Conservation (phyloP, 2,113 vertebrate genomes). For the Neopipo cinnamomea region DNA sequence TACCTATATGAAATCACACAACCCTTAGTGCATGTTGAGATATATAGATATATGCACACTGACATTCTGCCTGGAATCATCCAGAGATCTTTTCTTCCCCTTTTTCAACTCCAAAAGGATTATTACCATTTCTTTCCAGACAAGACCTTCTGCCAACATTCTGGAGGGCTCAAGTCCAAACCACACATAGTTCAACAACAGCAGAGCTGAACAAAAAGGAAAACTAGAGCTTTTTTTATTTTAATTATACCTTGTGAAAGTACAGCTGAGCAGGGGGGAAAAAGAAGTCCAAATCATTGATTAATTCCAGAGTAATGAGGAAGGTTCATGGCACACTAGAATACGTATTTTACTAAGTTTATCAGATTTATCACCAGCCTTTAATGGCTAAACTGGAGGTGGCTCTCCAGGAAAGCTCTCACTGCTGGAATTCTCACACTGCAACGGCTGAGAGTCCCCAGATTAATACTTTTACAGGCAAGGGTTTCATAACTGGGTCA, state of each 20-base stretch:
- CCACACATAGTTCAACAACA: conserved; percentile 55
- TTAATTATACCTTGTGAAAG: conserved; percentile 47
- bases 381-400: background rate
- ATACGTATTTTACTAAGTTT: background rate
- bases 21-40: accelerated
- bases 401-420: background rate
- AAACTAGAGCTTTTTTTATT: conserved; percentile 19
- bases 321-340: background rate
- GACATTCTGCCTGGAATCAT: conserved; percentile 1
- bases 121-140: conserved; percentile 66
- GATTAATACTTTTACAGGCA: background rate
- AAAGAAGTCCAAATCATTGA: background rate
- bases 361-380: background rate
- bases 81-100: background rate
- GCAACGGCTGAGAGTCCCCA: background rate
- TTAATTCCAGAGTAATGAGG: conserved; percentile 23
- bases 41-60: background rate
- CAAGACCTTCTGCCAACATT: conserved; percentile 51
- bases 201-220: conserved; percentile 38
- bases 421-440: background rate
- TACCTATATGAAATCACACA: background rate
- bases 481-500: conserved; percentile 36
- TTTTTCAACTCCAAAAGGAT: conserved; percentile 49
- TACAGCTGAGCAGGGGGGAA: background rate
- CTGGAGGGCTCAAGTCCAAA: conserved; percentile 53